phyloP scores from a whole-genome alignment of 2,888 invertebrate species.

The Plebejus melissa region DNA sequence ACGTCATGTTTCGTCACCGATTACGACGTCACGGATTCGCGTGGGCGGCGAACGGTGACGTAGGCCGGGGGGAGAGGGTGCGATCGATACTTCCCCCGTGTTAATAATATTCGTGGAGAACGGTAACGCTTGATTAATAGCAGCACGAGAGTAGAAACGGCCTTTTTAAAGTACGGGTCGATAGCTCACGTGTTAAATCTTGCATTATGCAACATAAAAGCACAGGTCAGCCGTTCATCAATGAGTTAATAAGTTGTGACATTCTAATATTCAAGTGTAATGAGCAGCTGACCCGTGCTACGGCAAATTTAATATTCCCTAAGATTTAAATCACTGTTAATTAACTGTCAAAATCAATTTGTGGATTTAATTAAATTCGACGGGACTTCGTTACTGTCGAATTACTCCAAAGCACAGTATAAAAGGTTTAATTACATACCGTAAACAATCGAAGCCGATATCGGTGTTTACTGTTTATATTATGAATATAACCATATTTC shows the following conservation, averaged over 20 bases:
- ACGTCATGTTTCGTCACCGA: slow-evolving; percentile 47
- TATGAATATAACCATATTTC: background rate
- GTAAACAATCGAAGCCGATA: background rate
- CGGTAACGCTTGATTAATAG: slow-evolving; percentile 61
- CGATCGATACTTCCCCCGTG: slow-evolving; percentile 53
- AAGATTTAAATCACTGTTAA: slow-evolving; percentile 25
- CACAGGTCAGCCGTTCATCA: slow-evolving; percentile 56
- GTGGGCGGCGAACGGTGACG: slow-evolving; percentile 60
- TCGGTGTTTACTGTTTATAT: background rate
- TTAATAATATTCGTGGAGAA: slow-evolving; percentile 53
- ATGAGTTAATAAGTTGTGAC: slow-evolving; percentile 52
- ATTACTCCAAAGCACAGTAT: background rate
- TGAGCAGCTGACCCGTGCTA: slow-evolving; percentile 35
- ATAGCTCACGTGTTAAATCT: slow-evolving; percentile 56
- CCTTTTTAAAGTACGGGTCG: slow-evolving; percentile 64
- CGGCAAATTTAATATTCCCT: slow-evolving; percentile 32
- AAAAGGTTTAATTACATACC: background rate
- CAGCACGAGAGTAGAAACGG: slow-evolving; percentile 50
- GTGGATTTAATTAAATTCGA: background rate
- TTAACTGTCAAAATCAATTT: slow-evolving; percentile 5
- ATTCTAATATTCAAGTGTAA: slow-evolving; percentile 46
- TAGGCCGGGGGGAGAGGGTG: slow-evolving; percentile 43
- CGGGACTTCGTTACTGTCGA: background rate
- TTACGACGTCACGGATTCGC: slow-evolving; percentile 36
- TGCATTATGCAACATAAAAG: slow-evolving; percentile 45